Base-by-base conservation (phyloP, 2,888 invertebrate genomes). In the Hoplodrina blanda region DNA sequence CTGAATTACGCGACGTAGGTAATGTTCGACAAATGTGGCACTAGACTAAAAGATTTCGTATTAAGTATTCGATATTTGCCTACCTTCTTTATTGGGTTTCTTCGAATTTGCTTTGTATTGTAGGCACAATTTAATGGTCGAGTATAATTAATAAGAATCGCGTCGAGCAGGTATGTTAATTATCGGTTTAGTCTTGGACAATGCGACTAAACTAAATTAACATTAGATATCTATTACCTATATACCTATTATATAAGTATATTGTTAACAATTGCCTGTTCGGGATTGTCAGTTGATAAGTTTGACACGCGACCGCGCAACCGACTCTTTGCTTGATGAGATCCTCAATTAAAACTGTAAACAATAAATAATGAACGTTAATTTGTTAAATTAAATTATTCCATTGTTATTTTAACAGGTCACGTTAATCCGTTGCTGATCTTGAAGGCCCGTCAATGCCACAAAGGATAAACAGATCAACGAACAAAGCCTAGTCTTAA, bases 401-500 rank as follows among this genome's bases (percentile, higher is more conserved):
- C 17, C 17, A 69, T 41, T 50, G 13, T n/a, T 49, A 33, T 17
- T 17, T 4, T n/a, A 49, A 10, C 37, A 50, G 19, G 1, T 11
- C 44, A 1, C 19, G 17, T 19, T 19, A 63, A 2, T 59, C 10
- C n/a, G 10, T 19, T 63, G 10, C 2, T 20, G n/a, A 19, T 60
- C 13, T 25, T 30, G 20, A 46, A 50, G n/a, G 30, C 4, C 11
- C 1, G 30, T 6, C 8, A 25, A 59, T n/a, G 7, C 50, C 50
- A 17, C n/a, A 30, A 19, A 53, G 41, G 33, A 62, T 62, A 13
- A 57, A 53, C n/a, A 65, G 57, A 33, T 49, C 61, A 17, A 20
- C 1, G 4, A 17, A 62, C 71, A 77, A 78, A 57, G 52, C 59
- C 33, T 30, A 17, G 37, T 49, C 25, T 33, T 63, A 67, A 25